Base-by-base conservation (phyloP, 2,113 vertebrate genomes). In the Cryptotis parvus region DNA sequence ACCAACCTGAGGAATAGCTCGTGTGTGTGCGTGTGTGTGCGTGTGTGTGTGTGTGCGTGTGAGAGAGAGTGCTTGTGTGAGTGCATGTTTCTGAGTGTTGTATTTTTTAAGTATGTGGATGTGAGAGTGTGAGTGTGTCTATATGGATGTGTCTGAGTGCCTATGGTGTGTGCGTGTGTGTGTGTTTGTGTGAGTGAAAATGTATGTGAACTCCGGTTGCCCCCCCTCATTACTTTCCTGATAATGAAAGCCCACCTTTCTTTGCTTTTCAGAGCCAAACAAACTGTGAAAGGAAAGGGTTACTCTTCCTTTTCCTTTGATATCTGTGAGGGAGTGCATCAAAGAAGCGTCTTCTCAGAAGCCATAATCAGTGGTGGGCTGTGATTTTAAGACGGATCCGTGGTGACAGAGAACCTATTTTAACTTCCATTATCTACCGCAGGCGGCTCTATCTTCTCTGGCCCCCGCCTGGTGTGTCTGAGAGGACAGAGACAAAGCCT, bases 341-440 rank as follows among this genome's bases (percentile, higher is more conserved):
- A 39, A n/a, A 66, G 41, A 55, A 31, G n/a, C 0, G 74, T 61
- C 84, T 11, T 37, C 61, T 76, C 20, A 66, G 52, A 55, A 26
- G 11, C 65, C 0, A 0, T 16, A 27, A 61, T 37, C 22, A 20
- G 41, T 0, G 10, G 41, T 0, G 9, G 41, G 76, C 5, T 6
- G 0, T 0, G 0, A 27, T 9, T 33, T 35, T 31, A 11, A 24
- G 1, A n/a, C 41, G 35, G 66, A 45, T 1, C 3, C n/a, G 3
- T 18, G 24, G 61, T 55, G 1, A 9, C 6, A 27, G 0, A 35
- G 74, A 52, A 27, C n/a, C 84, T 9, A 12, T 9, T 74, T 61
- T 74, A 29, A 20, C 5, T 39, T 39, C 41, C 84, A 31, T 83
- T 24, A 4, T 31, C 77, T n/a, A 6, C 39, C 70, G n/a, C 26